Percentiles rank a stretch among this genome's conserved stretches.
Evolutionary conservation across 2,888 invertebrate genomes (phyloP).

Genomic region (Pseudococcus longispinus): DNA sequence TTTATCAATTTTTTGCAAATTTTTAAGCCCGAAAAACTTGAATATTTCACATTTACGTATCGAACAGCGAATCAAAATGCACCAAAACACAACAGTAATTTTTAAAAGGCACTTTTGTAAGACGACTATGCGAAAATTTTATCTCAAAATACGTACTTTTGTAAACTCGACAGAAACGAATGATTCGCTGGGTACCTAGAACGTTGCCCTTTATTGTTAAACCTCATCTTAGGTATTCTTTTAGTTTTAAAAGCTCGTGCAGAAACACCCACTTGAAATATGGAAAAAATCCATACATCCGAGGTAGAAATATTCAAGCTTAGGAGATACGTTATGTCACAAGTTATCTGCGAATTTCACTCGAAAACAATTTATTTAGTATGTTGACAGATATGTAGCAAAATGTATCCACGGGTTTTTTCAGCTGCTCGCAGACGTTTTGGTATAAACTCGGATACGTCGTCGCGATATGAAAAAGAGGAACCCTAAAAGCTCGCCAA

Average conservation of each 20-base stretch:
- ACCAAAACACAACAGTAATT: not conserved
- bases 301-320: not conserved
- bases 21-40: not conserved
- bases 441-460: not conserved
- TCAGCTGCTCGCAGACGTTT: not conserved
- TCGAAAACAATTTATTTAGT: not conserved
- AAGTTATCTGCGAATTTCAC: too few species aligned
- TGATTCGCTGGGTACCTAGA: not conserved
- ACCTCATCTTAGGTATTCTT: not conserved
- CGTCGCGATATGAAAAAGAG: not conserved
- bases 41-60: not conserved
- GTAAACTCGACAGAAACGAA: not conserved
- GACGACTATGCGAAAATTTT: not conserved
- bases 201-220: not conserved
- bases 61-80: too few species aligned
- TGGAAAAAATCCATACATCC: not conserved
- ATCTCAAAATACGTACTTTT: not conserved
- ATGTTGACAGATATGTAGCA: not conserved
- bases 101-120: not conserved
- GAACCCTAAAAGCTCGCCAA: slow-evolving; percentile 12
- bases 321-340: not conserved
- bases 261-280: not conserved
- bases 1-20: not conserved
- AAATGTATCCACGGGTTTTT: not conserved
- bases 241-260: not conserved